Evolutionary conservation across 2,113 vertebrate species (phyloP), one percentile per base, ranked within the genome.

Genomic region (Scatophagus argus): DNA sequence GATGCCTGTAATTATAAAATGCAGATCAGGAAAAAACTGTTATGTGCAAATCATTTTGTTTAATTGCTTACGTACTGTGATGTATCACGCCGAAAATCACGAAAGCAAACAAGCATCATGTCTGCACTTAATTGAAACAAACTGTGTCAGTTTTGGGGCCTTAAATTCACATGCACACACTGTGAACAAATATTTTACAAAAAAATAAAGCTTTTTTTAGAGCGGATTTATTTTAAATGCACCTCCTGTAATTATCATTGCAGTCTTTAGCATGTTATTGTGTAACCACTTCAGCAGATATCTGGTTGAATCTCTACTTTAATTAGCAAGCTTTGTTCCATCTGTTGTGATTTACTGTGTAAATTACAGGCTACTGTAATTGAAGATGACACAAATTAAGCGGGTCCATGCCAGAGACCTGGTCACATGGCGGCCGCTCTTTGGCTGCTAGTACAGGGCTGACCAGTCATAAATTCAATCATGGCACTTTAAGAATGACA

Each of bases 331-430:
- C 43, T 74, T 27, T 39, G 56, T 38, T 43, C 36, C 12, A 29
- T 64, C 73, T 79, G 32, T 67, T 77, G 74, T 76, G 54, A 74
- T 79, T 71, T 68, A 34, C 17, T 68, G 54, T 72, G 29, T 54
- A 81, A 85, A 83, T 85, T 74, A 63, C 44, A 77, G 61, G 31
- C 71, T 19, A 25, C 55, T 65, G 71, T 87, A 66, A 86, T 76
- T 84, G 68, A 85, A 83, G 47, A 29, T 19, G 44, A 74, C 60
- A 51, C 47, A 77, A 79, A 83, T 74, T 23, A 65, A 66, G 39
- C 34, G 43, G n/a, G n/a, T 66, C 54, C 25, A 23, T 13, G 47
- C 82, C 64, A 82, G 74, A 73, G 51, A 66, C 6, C 3, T 25
- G 23, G 65, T 67, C 41, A 32, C 64, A 58, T 76, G 29, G 49